These are phyloP conservation scores for Vannuccia rotundouncinata DNA, from an alignment of 2,888 invertebrate species.

Conservation along the genomic window DNA sequence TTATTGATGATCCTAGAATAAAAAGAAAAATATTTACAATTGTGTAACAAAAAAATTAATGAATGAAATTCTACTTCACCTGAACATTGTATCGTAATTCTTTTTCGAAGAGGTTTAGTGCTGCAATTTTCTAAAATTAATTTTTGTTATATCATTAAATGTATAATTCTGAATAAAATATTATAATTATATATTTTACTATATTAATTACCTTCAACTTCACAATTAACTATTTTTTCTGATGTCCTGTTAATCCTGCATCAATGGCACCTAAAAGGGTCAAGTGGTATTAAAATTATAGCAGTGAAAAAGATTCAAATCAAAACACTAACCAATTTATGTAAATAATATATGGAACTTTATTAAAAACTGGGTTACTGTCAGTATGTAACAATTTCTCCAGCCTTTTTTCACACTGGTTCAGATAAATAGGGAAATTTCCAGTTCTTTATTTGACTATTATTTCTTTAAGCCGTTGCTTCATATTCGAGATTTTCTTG, in stretches of 20 bases:
- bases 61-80: too few relatives aligned
- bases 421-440: not conserved
- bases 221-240: not conserved
- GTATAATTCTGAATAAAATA: not conserved
- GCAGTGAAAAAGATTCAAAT: too few relatives aligned
- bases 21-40: too few relatives aligned
- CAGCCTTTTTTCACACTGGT: not conserved
- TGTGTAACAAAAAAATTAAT: too few relatives aligned
- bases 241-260: not conserved
- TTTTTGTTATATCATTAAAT: not conserved
- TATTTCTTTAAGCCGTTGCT: not conserved
- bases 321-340: too few relatives aligned
- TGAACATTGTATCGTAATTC: too few relatives aligned
- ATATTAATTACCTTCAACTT: too few relatives aligned
- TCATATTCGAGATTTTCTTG: not conserved
- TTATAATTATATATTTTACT: not conserved
- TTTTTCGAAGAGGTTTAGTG: not conserved
- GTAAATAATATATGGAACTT: too few relatives aligned
- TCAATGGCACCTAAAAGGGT: not conserved
- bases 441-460: not conserved
- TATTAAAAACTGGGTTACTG: not conserved
- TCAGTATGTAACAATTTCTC: not conserved
- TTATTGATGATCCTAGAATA: not conserved
- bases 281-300: too few relatives aligned
- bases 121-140: not conserved